Evolutionary conservation across 2,113 vertebrate genomes (phyloP), one percentile per base, ranked within the genome.

Genomic region (Vulpes vulpes): DNA sequence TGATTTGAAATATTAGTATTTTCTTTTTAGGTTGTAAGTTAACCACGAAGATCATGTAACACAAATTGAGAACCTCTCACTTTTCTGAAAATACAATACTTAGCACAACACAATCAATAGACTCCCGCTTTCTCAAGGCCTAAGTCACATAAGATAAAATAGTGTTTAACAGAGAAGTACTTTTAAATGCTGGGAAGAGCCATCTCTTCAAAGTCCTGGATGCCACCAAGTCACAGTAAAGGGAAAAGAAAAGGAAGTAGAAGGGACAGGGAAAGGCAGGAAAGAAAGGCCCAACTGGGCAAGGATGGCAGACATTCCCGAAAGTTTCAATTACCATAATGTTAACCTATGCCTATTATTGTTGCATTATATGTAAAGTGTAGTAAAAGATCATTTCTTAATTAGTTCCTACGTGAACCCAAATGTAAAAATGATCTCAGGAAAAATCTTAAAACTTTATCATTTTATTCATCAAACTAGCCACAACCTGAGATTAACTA

Each of bases 341-440:
- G 79, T 59, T 89, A 71, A 85, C 35, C 62, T 55, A 16, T 19
- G 15, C 32, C 20, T 94, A 74, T 11, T 78, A 55, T 14, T 59
- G 20, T 25, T 95, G 30, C 43, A 49, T 51, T 67, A 78, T 49
- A 73, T 8, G 43, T 59, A 11, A 74, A 81, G 25, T 80, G 4
- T 49, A 87, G 8, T 64, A 57, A 80, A 92, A 87, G 79, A 53
- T 16, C 5, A 6, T 74, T 83, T 94, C 65, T 89, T 78, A 81
- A 87, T 3, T 3, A 69, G 49, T 67, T 96, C 16, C 51, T 91
- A 76, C 12, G 23, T 78, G 74, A 96, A 89, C 20, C 51, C 76
- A 96, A 93, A 95, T 57, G 67, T 92, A 86, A 91, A 91, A 96
- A 94, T 35, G 9, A 97, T 60, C 64, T 97, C 84, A 97, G 38